Percentiles rank a stretch among this genome's conserved stretches.
phyloP scores from a whole-genome alignment of 2,797 vertebrate genomes.

The Poecilia wingei region DNA sequence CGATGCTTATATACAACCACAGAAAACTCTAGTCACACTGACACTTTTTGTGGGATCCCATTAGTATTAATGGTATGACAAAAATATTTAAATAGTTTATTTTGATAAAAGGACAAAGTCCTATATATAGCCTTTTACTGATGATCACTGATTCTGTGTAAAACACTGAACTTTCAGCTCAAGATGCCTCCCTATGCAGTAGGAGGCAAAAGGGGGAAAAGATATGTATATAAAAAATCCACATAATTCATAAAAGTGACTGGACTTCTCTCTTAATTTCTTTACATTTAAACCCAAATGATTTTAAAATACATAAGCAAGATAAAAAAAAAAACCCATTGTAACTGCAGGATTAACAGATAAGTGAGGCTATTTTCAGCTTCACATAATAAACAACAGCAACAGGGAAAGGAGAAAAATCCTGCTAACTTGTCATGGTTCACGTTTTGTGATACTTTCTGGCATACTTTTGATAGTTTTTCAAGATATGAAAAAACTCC shows the following conservation, averaged over 20 bases:
- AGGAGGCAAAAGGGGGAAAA: neutral
- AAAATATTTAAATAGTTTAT: neutral
- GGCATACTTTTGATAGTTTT: constrained; percentile 11
- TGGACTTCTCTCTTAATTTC: neutral
- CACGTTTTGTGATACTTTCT: neutral
- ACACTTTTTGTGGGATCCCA: neutral
- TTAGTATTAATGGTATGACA: neutral
- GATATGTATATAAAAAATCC: neutral
- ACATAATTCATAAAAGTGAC: neutral
- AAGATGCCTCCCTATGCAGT: too few species aligned
- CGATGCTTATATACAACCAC: neutral
- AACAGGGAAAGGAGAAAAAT: neutral
- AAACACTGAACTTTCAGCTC: neutral
- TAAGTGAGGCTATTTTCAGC: constrained; percentile 14
- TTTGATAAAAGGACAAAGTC: neutral
- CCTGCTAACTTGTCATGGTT: neutral
- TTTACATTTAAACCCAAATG: neutral
- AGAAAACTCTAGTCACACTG: neutral
- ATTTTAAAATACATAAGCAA: neutral
- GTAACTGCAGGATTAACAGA: neutral
- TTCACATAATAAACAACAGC: constrained; percentile 10
- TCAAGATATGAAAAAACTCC: neutral
- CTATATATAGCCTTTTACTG: neutral
- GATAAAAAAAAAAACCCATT: neutral
- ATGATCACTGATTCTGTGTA: neutral